Percentiles rank a stretch among this genome's conserved stretches.
These are phyloP conservation scores for Seira musarum DNA, from an alignment of 2,888 invertebrate species.

Conservation along the genomic window DNA sequence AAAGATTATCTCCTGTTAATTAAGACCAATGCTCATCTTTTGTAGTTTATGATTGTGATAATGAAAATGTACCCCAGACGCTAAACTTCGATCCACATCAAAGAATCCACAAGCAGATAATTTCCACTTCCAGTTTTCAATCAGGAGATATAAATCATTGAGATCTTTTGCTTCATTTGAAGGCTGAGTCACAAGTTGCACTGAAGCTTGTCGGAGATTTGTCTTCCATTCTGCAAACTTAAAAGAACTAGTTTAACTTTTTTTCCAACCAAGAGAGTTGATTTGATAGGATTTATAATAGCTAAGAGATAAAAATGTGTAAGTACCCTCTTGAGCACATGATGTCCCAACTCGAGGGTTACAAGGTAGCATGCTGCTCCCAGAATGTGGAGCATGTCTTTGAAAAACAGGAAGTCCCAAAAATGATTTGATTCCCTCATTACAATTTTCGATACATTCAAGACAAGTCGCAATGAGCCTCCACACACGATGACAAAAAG, in stretches of 20 bases:
- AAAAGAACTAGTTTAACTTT: background rate
- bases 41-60: background rate
- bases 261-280: background rate
- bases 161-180: slow-evolving; percentile 19
- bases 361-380: slow-evolving; percentile 1
- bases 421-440: background rate
- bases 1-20: background rate
- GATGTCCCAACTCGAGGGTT: slow-evolving; percentile 23
- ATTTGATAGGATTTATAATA: background rate
- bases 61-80: slow-evolving; percentile 27
- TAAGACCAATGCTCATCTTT: background rate
- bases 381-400: background rate
- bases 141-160: slow-evolving; percentile 17
- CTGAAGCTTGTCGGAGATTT: background rate
- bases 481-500: slow-evolving; percentile 15
- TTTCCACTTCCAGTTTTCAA: slow-evolving; percentile 34
- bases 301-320: no score
- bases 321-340: slow-evolving; percentile 6
- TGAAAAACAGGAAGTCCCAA: background rate
- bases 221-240: slow-evolving; percentile 27
- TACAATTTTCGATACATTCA: background rate
- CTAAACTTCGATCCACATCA: slow-evolving; percentile 27
- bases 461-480: slow-evolving; percentile 6
- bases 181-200: background rate
- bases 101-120: slow-evolving; percentile 30